Evolutionary conservation across 2,797 vertebrate species (phyloP).

Genomic region (Selene dorsalis): DNA sequence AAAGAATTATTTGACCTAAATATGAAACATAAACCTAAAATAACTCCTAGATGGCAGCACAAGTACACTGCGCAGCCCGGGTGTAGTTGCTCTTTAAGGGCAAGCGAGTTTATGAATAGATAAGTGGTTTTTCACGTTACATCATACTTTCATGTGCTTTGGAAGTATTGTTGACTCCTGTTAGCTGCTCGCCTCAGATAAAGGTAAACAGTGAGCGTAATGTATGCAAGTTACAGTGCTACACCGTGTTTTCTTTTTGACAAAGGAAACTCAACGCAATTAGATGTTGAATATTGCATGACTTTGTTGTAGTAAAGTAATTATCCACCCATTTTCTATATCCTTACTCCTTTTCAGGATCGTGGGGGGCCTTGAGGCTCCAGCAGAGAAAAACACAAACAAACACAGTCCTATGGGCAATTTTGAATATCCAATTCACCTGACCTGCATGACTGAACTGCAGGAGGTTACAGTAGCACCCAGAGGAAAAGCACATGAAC

Average conservation of each 20-base stretch:
- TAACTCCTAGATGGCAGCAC: not conserved
- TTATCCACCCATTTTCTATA: conserved; percentile 41
- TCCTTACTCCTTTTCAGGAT: conserved; percentile 19
- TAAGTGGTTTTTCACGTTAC: conserved; percentile 3
- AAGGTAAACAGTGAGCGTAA: not conserved
- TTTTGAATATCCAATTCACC: conserved; percentile 54
- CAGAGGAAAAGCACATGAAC: conserved; percentile 29
- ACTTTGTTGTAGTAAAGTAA: conserved; percentile 34
- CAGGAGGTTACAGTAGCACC: conserved; percentile 21
- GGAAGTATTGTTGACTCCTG: not conserved
- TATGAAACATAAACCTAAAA: no score
- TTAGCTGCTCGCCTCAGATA: not conserved
- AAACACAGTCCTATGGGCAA: conserved; percentile 50
- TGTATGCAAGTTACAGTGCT: conserved; percentile 14
- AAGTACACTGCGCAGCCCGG: not conserved
- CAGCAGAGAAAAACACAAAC: conserved; percentile 49
- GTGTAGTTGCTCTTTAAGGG: conserved; percentile 13
- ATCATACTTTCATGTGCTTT: conserved; percentile 7
- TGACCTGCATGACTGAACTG: conserved; percentile 55
- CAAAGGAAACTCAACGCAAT: conserved; percentile 18
- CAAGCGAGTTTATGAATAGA: conserved; percentile 22
- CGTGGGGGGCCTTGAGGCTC: conserved; percentile 6
- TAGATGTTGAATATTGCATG: conserved; percentile 49
- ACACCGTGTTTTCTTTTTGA: conserved; percentile 18
- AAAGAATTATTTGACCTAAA: not conserved